Base-by-base conservation (phyloP, 2,797 vertebrate species). In the Notolepis coatsorum region DNA sequence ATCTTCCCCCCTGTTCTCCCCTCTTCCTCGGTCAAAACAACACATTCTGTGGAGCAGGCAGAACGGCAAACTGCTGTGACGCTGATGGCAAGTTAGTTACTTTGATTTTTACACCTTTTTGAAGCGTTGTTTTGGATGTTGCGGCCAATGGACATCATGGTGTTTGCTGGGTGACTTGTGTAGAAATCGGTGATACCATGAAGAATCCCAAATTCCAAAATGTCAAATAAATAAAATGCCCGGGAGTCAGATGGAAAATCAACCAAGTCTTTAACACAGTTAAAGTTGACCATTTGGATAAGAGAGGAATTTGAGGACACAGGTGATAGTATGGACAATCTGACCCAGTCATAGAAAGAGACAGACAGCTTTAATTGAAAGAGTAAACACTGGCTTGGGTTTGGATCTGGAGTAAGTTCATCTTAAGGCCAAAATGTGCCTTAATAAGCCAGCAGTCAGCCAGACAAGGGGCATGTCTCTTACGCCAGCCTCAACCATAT, bases 361-460 rank as follows among this genome's bases (percentile, higher is more conserved):
- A 92, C 86, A 89, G 87, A 89, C 88, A 84, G 86, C 84, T 91
- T 79, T 80, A 86, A 85, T 86, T 86, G 45, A 38, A 53, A 56
- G 38, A 77, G 28, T 3, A 27, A n/a, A 21, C 9, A 9, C 46
- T 74, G 6, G 55, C 45, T 35, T 54, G 41, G 65, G 41, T 63
- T 78, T 73, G 35, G 50, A 35, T 56, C 74, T 35, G 52, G 59
- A 61, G 45, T 68, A 76, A 65, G 54, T 51, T 51, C 24, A 41
- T 24, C 13, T 27, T 10, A 24, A 28, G 52, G 52, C 71, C 54
- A 50, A 75, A 59, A 80, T 57, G 57, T 47, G 77, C 61, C 54
- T 12, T 9, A 42, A 57, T 9, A 42, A 57, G 30, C 53, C 33
- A 59, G 39, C 53, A 71, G 60, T 3, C 60, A 60, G 51, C 47